Percentiles rank a stretch among this genome's conserved stretches.
phyloP scores from a whole-genome alignment of 37 sponge, comb jelly and placozoan species.

The Diacarnus erythraeanus region DNA sequence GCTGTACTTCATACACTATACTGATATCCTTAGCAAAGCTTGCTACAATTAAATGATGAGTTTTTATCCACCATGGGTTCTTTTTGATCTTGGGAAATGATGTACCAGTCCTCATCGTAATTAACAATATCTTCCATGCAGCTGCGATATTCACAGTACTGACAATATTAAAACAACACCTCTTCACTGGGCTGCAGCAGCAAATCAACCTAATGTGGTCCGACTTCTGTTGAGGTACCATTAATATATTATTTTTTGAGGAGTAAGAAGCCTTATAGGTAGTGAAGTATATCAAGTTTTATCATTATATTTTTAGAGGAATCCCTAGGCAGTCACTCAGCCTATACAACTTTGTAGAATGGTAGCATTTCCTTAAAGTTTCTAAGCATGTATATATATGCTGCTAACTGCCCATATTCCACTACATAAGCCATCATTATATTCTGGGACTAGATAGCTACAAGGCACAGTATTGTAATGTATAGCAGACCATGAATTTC shows the following conservation, averaged over 20 bases:
- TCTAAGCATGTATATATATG: neutral
- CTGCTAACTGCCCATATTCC: no score
- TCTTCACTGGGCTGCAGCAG: slow-evolving; percentile 90
- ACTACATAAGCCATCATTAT: no score
- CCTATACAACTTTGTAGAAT: neutral
- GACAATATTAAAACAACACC: slow-evolving; percentile 72
- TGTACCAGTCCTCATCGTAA: neutral
- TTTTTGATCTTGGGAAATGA: neutral
- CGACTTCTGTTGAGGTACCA: slow-evolving; percentile 76
- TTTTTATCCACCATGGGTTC: neutral
- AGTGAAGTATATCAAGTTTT: no score
- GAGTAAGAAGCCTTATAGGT: no score
- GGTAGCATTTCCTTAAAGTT: neutral
- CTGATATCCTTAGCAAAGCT: neutral
- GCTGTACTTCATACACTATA: neutral
- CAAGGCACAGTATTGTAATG: no score
- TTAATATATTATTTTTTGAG: no score
- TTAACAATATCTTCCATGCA: neutral
- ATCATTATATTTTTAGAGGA: no score
- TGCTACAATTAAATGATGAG: neutral
- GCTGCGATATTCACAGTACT: slow-evolving; percentile 72
- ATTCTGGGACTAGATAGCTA: no score
- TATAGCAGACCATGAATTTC: no score
- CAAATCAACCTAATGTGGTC: slow-evolving; percentile 72
- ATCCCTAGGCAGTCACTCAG: no score